Evolutionary conservation across 2,113 vertebrate genomes (phyloP).

Genomic region (Nycticorax nycticorax): DNA sequence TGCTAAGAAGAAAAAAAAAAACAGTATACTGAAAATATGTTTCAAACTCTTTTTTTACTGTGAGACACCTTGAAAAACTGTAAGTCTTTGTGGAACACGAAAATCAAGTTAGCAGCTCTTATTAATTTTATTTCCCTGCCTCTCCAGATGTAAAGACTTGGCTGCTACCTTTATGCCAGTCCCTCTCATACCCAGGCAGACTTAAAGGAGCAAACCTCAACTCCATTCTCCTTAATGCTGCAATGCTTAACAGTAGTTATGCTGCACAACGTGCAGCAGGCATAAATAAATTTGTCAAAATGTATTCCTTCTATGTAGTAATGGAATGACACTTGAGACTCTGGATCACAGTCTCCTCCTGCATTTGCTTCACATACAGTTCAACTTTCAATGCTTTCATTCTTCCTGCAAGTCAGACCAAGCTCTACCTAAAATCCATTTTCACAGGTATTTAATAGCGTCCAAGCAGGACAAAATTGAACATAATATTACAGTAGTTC

Average conservation of each 20-base stretch:
- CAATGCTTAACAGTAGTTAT: background rate
- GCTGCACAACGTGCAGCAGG: rapidly evolving
- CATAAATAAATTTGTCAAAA: background rate
- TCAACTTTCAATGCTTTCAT: rapidly evolving
- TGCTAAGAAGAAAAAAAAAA: background rate
- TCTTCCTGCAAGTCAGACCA: background rate
- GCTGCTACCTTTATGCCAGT: background rate
- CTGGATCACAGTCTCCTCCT: background rate
- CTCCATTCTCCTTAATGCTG: rapidly evolving
- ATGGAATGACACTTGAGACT: background rate
- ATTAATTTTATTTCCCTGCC: background rate
- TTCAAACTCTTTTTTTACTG: background rate
- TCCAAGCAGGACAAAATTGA: background rate
- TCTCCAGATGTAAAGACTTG: background rate
- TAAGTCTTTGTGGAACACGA: background rate
- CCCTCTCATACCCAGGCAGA: background rate
- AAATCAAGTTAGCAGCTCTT: background rate
- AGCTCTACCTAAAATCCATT: background rate
- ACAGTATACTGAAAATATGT: background rate
- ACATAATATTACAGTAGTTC: background rate
- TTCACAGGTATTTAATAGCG: background rate
- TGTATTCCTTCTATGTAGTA: background rate
- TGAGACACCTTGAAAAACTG: background rate
- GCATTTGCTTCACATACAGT: background rate
- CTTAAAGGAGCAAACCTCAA: background rate